Conservation (phyloP, 2,113 vertebrate species). For the Phyllostomus discolor region DNA sequence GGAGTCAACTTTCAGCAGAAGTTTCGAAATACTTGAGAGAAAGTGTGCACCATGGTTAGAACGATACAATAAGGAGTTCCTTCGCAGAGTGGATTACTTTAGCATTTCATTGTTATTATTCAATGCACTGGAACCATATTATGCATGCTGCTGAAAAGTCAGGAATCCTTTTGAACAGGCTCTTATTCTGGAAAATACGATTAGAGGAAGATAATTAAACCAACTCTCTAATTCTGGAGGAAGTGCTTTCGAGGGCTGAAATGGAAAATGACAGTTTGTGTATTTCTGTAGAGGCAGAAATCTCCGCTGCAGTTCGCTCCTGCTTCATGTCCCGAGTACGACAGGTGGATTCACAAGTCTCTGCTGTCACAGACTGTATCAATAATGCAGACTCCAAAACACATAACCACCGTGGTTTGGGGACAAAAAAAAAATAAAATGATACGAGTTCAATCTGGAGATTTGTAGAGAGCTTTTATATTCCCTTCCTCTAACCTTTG, state of each 20-base stretch:
- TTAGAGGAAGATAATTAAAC: not conserved
- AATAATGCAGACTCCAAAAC: not conserved
- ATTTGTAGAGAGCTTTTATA: not conserved
- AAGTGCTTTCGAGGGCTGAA: not conserved
- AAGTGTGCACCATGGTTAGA: not conserved
- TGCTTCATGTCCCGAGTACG: too few species aligned
- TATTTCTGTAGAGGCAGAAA: not conserved
- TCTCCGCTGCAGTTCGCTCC: not conserved
- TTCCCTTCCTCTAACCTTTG: not conserved
- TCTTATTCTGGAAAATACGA: not conserved
- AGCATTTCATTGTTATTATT: not conserved
- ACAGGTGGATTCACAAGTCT: too few species aligned
- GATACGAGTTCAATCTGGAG: not conserved
- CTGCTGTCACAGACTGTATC: not conserved
- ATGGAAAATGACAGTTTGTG: not conserved
- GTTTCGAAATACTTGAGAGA: slow-evolving; percentile 1
- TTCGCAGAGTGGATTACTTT: not conserved
- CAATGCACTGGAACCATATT: not conserved
- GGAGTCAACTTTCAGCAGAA: not conserved
- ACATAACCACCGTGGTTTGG: not conserved
- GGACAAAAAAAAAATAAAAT: not conserved
- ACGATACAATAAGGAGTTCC: not conserved
- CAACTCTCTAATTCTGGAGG: not conserved
- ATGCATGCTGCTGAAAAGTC: not conserved
- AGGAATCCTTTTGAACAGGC: not conserved